Base-by-base conservation (phyloP, 92 coral and sea anemone species). In the Parazoanthus swiftii region DNA sequence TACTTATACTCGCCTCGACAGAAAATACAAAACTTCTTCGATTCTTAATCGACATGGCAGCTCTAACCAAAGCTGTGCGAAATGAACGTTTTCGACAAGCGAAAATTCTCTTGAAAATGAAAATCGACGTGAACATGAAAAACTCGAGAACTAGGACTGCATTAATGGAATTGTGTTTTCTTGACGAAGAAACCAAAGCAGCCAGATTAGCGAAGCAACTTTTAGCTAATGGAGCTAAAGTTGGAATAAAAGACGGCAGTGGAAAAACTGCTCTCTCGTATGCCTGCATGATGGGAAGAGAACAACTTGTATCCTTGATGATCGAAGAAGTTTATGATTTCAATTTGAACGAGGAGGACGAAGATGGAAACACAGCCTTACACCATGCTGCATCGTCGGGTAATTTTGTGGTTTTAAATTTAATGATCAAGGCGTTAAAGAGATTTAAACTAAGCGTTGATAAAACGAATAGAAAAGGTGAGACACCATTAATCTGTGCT, bases 401-500 rank as follows among this genome's bases (percentile, higher is more conserved):
- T 8, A 94, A 94, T 39, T 91, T 94, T 81, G 96, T 91, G 58
- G 96, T 94, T 18, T 86, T 95, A 33, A 95, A 93, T 59, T 80
- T 92, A 36, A 77, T 95, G 73, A 77, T 95, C 21, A 91, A 76
- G 86, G 90, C 89, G 37, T 67, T 94, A 21, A 94, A 91, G 74
- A 77, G 89, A 67, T 95, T 87, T 73, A 94, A 89, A 83, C 76
- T 95, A 63, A 95, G 92, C 79, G 95, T 94, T n/a, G 98, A 95
- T 85, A 81, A 82, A 67, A 25, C 76, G 38, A 95, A 95, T 86
- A 86, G 85, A 0, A 89, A 89, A 20, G 98, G 98, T 38, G 98
- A 95, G 89, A 95, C 96, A 39, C 95, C 98, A 10, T 68, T 95
- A 59, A 95, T 95, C 25, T 89, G 92, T 35, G 98, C 98, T 39